A percentile compares a stretch with the other conserved stretches of the same genome.
Evolutionary conservation across 1,140 invertebrate genomes (phyloP).

Genomic region (Helicoverpa zea): DNA sequence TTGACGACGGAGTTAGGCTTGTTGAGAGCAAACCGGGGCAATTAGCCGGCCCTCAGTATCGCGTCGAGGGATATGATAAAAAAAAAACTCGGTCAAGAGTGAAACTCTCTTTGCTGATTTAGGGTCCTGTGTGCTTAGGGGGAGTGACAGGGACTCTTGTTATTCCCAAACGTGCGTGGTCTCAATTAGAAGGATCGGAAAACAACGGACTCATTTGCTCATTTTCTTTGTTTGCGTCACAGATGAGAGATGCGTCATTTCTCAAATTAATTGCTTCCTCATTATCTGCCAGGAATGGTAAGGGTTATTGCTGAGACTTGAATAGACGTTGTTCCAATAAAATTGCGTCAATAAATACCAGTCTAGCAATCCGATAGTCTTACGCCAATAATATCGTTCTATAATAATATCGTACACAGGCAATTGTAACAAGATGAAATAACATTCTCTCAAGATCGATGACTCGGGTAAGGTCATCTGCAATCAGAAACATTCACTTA

Average conservation of each 20-base stretch:
- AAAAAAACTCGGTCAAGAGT: slow-evolving; percentile 41
- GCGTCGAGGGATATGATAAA: slow-evolving; percentile 36
- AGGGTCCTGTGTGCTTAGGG: slow-evolving; percentile 30
- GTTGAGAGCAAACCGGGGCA: slow-evolving; percentile 52
- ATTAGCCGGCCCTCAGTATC: slow-evolving; percentile 48
- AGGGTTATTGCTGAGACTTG: neutral
- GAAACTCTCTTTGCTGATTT: slow-evolving; percentile 26
- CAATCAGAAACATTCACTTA: slow-evolving; percentile 1
- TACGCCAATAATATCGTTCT: neutral
- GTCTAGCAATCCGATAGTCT: neutral
- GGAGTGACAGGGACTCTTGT: neutral
- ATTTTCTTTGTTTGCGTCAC: slow-evolving; percentile 1
- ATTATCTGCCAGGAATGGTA: too few species aligned
- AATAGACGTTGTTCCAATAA: too few species aligned
- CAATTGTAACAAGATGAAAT: slow-evolving; percentile 17
- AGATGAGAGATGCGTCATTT: too few species aligned
- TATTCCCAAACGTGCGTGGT: neutral
- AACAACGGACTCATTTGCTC: neutral
- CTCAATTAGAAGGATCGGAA: slow-evolving; percentile 6
- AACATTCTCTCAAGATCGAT: slow-evolving; percentile 17
- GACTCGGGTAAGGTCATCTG: slow-evolving; percentile 1
- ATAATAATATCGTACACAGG: neutral
- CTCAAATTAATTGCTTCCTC: too few species aligned
- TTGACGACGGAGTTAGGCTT: slow-evolving; percentile 42
- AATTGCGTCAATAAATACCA: too few species aligned